phyloP scores from a whole-genome alignment of 2,888 invertebrate species.

The Chymomyza amoena region DNA sequence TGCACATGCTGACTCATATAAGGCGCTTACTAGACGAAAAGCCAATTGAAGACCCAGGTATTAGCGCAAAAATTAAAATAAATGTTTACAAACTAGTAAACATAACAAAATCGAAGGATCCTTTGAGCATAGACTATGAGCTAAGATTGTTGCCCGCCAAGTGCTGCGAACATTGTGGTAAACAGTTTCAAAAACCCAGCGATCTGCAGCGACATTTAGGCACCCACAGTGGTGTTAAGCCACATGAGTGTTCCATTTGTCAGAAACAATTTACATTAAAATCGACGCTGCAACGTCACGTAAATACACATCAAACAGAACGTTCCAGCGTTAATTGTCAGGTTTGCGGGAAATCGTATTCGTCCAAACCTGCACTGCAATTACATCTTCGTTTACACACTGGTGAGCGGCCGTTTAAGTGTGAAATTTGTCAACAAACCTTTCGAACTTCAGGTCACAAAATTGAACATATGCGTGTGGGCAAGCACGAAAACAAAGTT shows the following conservation, averaged over 20 bases:
- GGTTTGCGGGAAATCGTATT: slow-evolving; percentile 58
- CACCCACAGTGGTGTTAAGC: slow-evolving; percentile 60
- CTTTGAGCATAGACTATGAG: not conserved
- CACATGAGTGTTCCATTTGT: slow-evolving; percentile 37
- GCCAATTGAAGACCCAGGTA: not conserved
- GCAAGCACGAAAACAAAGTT: slow-evolving; percentile 25
- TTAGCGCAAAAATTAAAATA: not conserved
- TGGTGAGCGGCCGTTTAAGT: slow-evolving; percentile 66
- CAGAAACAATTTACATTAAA: slow-evolving; percentile 25
- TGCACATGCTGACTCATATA: slow-evolving; percentile 57
- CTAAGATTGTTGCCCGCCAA: not conserved
- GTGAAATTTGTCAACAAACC: slow-evolving; percentile 52
- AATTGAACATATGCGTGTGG: slow-evolving; percentile 53
- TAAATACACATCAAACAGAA: slow-evolving; percentile 25
- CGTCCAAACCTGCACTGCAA: slow-evolving; percentile 57
- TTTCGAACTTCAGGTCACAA: slow-evolving; percentile 74
- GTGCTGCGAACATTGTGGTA: slow-evolving; percentile 30
- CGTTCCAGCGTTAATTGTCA: slow-evolving; percentile 30
- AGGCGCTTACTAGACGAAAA: slow-evolving; percentile 21
- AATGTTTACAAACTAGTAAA: not conserved
- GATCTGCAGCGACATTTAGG: slow-evolving; percentile 62
- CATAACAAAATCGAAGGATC: not conserved
- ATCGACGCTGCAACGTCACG: slow-evolving; percentile 24
- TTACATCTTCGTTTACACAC: slow-evolving; percentile 73
- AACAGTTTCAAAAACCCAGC: slow-evolving; percentile 50